phyloP scores from a whole-genome alignment of 2,888 invertebrate genomes.

The Melanotus villosus region DNA sequence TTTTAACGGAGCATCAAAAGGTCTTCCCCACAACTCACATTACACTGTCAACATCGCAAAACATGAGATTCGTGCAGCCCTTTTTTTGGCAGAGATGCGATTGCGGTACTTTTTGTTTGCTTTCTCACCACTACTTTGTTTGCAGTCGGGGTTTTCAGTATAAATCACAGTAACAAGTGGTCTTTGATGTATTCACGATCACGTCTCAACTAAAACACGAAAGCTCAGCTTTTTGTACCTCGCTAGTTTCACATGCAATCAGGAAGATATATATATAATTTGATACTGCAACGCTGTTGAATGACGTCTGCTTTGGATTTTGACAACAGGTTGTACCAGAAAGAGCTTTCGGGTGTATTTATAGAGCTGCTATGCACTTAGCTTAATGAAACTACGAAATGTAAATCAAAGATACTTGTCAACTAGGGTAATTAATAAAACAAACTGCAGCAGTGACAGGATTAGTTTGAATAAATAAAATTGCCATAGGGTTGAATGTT shows the following conservation, averaged over 20 bases:
- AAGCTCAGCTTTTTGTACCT: constrained; percentile 29
- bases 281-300: neutral
- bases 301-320: neutral
- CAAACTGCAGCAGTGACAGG: no score
- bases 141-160: constrained; percentile 31
- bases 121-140: constrained; percentile 24
- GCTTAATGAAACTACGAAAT: neutral
- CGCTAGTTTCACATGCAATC: constrained; percentile 26
- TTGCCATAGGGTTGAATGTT: no score
- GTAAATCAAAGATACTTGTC: no score
- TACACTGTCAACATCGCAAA: constrained; percentile 5
- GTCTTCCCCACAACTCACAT: constrained; percentile 32
- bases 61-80: neutral
- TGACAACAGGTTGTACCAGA: neutral
- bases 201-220: constrained; percentile 32
- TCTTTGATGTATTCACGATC: constrained; percentile 40
- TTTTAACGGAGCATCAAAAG: constrained; percentile 23
- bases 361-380: neutral
- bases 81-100: constrained; percentile 12
- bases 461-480: no score
- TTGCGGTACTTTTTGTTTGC: constrained; percentile 30
- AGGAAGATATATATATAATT: neutral
- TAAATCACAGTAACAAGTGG: constrained; percentile 43
- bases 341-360: neutral
- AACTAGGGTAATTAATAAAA: no score